Evolutionary conservation across 2,888 invertebrate genomes (phyloP).

Genomic region (Osmoderma eremita): DNA sequence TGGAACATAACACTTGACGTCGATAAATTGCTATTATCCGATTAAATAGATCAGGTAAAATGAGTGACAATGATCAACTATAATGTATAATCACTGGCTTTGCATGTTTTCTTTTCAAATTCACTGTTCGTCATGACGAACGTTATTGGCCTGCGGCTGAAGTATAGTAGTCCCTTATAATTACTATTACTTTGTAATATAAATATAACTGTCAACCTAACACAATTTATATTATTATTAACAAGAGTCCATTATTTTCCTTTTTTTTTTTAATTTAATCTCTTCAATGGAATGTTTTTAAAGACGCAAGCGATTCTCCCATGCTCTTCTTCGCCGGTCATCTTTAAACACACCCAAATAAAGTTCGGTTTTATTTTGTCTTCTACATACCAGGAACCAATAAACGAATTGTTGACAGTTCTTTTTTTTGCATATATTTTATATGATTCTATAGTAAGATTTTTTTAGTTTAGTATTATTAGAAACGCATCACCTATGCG

Average conservation of each 20-base stretch:
- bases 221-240: constrained; percentile 53
- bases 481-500: constrained; percentile 62
- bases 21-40: constrained; percentile 57
- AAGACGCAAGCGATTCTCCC: constrained; percentile 54
- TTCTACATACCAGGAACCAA: constrained; percentile 44
- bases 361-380: constrained; percentile 32
- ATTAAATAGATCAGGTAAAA: constrained; percentile 60
- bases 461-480: constrained; percentile 39
- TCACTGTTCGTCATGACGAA: constrained; percentile 62
- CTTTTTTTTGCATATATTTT: constrained; percentile 44
- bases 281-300: constrained; percentile 50
- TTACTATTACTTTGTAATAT: constrained; percentile 43
- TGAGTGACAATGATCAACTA: constrained; percentile 54
- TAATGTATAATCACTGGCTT: constrained; percentile 55
- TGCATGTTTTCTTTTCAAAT: constrained; percentile 51
- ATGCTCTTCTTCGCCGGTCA: constrained; percentile 49
- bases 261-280: constrained; percentile 18
- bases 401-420: constrained; percentile 61
- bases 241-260: constrained; percentile 46
- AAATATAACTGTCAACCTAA: constrained; percentile 59
- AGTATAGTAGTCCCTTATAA: constrained; percentile 53
- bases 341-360: constrained; percentile 57
- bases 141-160: constrained; percentile 60
- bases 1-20: constrained; percentile 61
- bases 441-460: constrained; percentile 33